These are phyloP conservation scores for Sus scrofa DNA, from an alignment of 2,113 vertebrate genomes.

Conservation along the genomic window DNA sequence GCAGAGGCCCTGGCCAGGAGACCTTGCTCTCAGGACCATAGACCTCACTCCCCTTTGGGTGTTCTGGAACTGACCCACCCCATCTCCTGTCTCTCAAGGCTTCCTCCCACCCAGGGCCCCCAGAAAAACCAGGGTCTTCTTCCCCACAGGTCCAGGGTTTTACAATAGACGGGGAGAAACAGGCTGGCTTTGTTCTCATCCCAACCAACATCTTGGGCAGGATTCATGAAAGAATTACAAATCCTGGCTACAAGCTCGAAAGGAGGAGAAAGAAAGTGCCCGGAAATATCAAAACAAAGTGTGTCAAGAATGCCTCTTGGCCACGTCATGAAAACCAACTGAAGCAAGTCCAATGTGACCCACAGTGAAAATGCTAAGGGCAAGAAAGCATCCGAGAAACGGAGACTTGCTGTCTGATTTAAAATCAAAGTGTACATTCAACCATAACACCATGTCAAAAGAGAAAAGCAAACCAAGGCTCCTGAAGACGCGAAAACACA, in stretches of 20 bases:
- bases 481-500: background rate
- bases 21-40: background rate
- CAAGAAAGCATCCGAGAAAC: background rate
- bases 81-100: background rate
- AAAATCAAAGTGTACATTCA: slow-evolving; percentile 46
- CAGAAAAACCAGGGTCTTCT: background rate
- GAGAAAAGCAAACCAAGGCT: background rate
- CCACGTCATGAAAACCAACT: background rate
- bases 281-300: background rate
- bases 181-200: background rate
- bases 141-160: background rate
- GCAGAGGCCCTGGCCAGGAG: background rate
- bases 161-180: background rate
- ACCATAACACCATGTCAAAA: background rate
- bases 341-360: background rate
- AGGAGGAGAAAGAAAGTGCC: background rate
- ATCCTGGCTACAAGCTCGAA: background rate
- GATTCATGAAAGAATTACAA: background rate
- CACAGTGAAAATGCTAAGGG: background rate
- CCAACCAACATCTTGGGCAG: background rate
- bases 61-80: background rate
- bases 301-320: background rate
- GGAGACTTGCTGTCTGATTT: background rate
- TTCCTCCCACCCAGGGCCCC: background rate
- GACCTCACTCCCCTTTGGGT: rapidly evolving